These are phyloP conservation scores for Cathartes aura DNA, from an alignment of 2,113 vertebrate species.

Conservation along the genomic window DNA sequence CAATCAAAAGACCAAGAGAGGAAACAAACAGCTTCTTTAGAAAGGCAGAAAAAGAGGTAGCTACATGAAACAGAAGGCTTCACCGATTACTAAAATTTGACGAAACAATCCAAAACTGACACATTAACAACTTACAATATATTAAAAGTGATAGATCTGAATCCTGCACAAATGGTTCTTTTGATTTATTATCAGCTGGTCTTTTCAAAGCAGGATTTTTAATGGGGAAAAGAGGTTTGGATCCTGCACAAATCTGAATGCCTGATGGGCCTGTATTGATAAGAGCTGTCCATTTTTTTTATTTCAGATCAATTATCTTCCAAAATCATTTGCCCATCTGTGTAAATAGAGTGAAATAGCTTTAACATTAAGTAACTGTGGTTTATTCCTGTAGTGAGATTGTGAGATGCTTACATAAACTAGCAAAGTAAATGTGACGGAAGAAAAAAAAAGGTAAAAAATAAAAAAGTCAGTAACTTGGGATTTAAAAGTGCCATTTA, in stretches of 20 bases:
- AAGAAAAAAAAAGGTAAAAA: accelerated
- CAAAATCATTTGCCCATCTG: not conserved
- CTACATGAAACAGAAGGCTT: not conserved
- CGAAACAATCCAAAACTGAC: not conserved
- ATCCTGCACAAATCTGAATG: not conserved
- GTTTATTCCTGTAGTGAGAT: not conserved
- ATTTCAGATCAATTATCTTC: not conserved
- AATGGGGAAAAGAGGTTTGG: not conserved
- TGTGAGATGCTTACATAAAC: not conserved
- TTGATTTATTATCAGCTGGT: not conserved
- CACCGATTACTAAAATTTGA: not conserved
- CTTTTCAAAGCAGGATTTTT: not conserved
- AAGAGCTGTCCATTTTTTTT: not conserved
- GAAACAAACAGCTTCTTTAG: not conserved
- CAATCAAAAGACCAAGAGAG: not conserved
- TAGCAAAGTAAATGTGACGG: not conserved
- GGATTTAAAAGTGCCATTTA: not conserved
- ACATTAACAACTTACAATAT: not conserved
- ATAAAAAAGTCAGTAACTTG: not conserved
- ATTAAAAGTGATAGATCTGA: not conserved
- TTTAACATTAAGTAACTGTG: not conserved
- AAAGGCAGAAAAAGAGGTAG: not conserved
- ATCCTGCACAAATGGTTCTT: not conserved
- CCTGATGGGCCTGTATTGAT: not conserved
- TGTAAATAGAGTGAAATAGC: not conserved